Base-by-base conservation (phyloP, 2,113 vertebrate genomes). In the Nematolebias whitei region DNA sequence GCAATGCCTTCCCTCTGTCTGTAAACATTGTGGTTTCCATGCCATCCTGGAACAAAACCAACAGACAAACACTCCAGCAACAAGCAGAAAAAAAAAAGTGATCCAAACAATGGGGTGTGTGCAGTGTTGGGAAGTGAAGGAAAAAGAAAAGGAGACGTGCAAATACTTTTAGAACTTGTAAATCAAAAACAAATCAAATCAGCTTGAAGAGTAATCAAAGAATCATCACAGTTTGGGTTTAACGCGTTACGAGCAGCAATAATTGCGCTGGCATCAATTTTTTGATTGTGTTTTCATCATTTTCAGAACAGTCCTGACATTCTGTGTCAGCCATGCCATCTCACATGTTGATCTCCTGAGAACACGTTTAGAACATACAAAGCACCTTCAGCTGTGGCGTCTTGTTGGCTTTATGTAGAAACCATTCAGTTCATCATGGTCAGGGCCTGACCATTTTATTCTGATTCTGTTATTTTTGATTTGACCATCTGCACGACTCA, bases 21-120 rank as follows among this genome's bases (percentile, higher is more conserved):
- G 76, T 83, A 86, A 88, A 90, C 89, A 89, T 44, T 26, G 23
- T 68, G 66, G 89, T 92, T 89, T 84, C 89, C 87, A 89, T 89
- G 85, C 61, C 81, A 81, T 89, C 83, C 62, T 63, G 68, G 60
- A 83, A 55, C 74, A 55, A 45, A 52, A 63, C 77, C 79, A 70
- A 63, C 83, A 83, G 80, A 62, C 87, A n/a, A n/a, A 91, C 87
- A 91, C 74, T 85, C 39, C 52, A 74, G 70, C 65, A 59, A 61
- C 60, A 57, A 57, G 71, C 49, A 73, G 72, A 79, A 78, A 66
- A 45, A 45, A 79, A 79, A 67, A 79, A 78, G 64, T 63, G 76
- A 65, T 63, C 11, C 13, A 4, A 65, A 82, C 68, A 82, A 72
- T 60, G 48, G 19, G 5, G 56, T 61, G 62, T 64, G 66, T 72